Percentiles rank a stretch among this genome's conserved stretches.
These are phyloP conservation scores for Eulemur rufifrons DNA, from an alignment of 2,113 vertebrate genomes.

Conservation along the genomic window DNA sequence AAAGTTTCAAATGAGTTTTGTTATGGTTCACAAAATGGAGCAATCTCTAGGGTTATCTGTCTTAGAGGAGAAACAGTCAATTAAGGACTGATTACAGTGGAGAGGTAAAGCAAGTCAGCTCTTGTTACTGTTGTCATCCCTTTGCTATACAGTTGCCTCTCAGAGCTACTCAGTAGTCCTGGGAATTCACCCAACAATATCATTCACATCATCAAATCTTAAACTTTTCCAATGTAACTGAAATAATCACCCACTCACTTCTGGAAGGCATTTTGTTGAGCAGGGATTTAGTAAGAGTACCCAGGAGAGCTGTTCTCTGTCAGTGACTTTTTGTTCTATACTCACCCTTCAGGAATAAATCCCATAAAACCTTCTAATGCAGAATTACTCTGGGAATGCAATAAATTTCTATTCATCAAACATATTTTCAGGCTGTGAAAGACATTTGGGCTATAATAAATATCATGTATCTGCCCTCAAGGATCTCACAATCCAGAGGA, in stretches of 20 bases:
- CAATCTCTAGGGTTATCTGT: constrained; percentile 19
- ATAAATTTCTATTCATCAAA: not conserved
- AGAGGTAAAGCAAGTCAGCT: not conserved
- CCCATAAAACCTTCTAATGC: not conserved
- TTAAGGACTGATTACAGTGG: not conserved
- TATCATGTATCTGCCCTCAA: not conserved
- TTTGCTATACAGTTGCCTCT: not conserved
- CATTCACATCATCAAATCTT: not conserved
- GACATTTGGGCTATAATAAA: not conserved
- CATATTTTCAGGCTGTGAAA: not conserved
- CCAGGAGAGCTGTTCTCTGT: not conserved
- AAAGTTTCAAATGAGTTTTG: constrained; percentile 62
- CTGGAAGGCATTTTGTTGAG: not conserved
- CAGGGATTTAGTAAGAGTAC: not conserved
- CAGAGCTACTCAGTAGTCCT: not conserved
- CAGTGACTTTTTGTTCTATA: not conserved
- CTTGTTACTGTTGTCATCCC: not conserved
- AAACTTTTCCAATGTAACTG: not conserved
- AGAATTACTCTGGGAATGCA: not conserved
- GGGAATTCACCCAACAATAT: not conserved
- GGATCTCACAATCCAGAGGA: not conserved
- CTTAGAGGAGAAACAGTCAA: not conserved
- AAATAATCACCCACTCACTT: not conserved
- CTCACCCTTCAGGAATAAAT: not conserved
- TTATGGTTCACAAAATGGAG: constrained; percentile 16